These are phyloP conservation scores for Disparrhopalites patrizii DNA, from an alignment of 2,888 invertebrate species.

Conservation along the genomic window DNA sequence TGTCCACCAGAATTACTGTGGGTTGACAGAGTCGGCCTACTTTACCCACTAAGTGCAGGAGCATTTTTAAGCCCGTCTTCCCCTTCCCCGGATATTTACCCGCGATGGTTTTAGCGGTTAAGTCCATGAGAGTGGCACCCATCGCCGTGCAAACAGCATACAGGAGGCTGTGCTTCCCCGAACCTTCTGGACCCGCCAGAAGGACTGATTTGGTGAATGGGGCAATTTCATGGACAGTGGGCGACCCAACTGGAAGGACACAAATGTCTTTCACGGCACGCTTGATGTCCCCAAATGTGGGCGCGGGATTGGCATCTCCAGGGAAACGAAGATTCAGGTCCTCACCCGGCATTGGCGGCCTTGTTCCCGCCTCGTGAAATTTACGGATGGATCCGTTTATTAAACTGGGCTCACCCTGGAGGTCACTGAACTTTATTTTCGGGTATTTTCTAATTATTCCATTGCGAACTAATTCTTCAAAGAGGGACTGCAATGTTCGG, in stretches of 20 bases:
- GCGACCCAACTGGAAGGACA: conserved; percentile 72
- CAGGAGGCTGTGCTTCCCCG: conserved; percentile 82
- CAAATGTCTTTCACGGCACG: conserved; percentile 83
- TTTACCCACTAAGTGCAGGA: conserved; percentile 86
- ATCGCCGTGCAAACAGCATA: conserved; percentile 84
- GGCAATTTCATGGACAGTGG: conserved; percentile 36
- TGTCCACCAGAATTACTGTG: conserved; percentile 82
- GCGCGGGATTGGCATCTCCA: conserved; percentile 58
- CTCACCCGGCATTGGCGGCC: conserved; percentile 10
- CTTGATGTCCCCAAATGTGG: conserved; percentile 73
- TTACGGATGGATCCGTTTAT: conserved; percentile 50
- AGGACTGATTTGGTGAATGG: conserved; percentile 66
- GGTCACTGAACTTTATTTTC: conserved; percentile 63
- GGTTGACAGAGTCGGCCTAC: conserved; percentile 80
- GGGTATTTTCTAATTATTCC: conserved; percentile 82
- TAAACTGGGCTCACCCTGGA: conserved; percentile 73
- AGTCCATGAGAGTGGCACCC: conserved; percentile 83
- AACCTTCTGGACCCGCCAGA: conserved; percentile 74
- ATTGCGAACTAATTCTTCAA: conserved; percentile 85
- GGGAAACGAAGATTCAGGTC: conserved; percentile 49
- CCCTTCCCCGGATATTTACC: conserved; percentile 82
- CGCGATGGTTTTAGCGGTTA: conserved; percentile 85
- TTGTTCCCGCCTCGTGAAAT: conserved; percentile 10
- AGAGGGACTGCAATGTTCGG: conserved; percentile 80
- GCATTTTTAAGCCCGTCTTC: conserved; percentile 79